Evolutionary conservation across 2,797 vertebrate species (phyloP), one percentile per base, ranked within the genome.

Genomic region (Gastrophryne carolinensis): DNA sequence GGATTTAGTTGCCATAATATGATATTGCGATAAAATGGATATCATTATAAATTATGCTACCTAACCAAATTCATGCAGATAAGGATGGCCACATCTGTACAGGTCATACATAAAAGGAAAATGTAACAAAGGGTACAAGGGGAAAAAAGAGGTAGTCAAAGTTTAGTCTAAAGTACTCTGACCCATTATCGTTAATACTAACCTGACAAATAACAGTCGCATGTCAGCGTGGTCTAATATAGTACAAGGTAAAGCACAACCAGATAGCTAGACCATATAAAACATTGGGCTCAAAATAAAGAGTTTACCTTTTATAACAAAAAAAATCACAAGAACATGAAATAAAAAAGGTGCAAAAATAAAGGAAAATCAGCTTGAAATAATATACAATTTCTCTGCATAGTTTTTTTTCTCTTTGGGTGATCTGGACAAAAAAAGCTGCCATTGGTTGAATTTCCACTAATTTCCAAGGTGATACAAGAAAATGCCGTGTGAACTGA

Each of bases 81-180:
- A n/a, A n/a, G n/a, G n/a, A n/a, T n/a, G n/a, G n/a, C n/a, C n/a
- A n/a, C n/a, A n/a, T n/a, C n/a, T n/a, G n/a, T n/a, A n/a, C n/a
- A n/a, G n/a, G n/a, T n/a, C n/a, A n/a, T n/a, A 56, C 21, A 44
- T 80, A 81, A 79, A 80, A 47, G 17, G 5, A 47, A 37, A 26
- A 19, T n/a, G 7, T 1, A 47, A 39, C n/a, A 68, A 66, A 58
- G n/a, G n/a, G n/a, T n/a, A n/a, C 62, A 73, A 32, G 0, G 4
- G 75, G 70, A 83, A 68, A 83, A 79, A 82, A 83, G 82, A 82
- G 82, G 58, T 79, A 79, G 74, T 82, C 54, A 32, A 1, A 58
- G 71, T 70, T 75, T 58, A 26, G 60, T 72, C 11, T 79, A 73
- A 79, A 77, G 19, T 75, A 71, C n/a, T 81, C 37, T 26, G 24